Percentiles rank a stretch among this genome's conserved stretches.
phyloP scores from a whole-genome alignment of 2,888 invertebrate species.

The Nephrocerus scutellatus region DNA sequence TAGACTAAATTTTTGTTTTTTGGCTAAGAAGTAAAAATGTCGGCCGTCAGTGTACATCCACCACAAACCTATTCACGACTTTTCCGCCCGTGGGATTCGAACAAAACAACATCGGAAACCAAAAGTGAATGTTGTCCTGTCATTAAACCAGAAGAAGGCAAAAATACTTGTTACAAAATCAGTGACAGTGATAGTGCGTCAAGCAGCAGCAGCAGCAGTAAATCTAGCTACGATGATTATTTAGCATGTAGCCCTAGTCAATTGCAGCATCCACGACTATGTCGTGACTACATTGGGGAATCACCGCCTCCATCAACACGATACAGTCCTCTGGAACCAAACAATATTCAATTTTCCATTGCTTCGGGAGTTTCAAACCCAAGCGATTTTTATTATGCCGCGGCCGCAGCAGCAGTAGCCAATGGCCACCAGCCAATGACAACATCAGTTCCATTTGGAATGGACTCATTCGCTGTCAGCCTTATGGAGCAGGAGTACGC shows the following conservation, averaged over 20 bases:
- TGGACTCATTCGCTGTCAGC: slow-evolving; percentile 44
- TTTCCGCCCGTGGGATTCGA: slow-evolving; percentile 58
- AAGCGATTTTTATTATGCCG: slow-evolving; percentile 28
- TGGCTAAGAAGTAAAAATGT: slow-evolving; percentile 28
- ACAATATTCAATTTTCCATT: too few relatives aligned
- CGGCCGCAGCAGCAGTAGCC: slow-evolving; percentile 31
- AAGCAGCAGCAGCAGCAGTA: slow-evolving; percentile 24
- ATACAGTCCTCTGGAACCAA: too few relatives aligned
- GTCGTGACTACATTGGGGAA: too few relatives aligned
- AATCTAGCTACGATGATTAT: slow-evolving; percentile 33
- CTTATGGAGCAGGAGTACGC: slow-evolving; percentile 65
- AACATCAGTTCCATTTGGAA: slow-evolving; percentile 26
- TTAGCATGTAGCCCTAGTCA: slow-evolving; percentile 14
- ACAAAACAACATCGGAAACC: slow-evolving; percentile 24
- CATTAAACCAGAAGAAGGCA: slow-evolving; percentile 17
- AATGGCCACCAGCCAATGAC: slow-evolving; percentile 22
- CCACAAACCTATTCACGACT: slow-evolving; percentile 52
- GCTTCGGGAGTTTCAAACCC: too few relatives aligned
- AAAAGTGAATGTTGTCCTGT: slow-evolving; percentile 19
- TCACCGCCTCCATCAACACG: background rate
- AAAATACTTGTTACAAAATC: slow-evolving; percentile 24
- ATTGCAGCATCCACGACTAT: background rate
- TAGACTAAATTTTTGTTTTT: slow-evolving; percentile 2
- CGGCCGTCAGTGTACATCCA: slow-evolving; percentile 38
- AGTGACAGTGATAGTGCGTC: slow-evolving; percentile 30